These are phyloP conservation scores for Drosophila phalerata DNA, from an alignment of 2,888 invertebrate genomes.

Conservation along the genomic window DNA sequence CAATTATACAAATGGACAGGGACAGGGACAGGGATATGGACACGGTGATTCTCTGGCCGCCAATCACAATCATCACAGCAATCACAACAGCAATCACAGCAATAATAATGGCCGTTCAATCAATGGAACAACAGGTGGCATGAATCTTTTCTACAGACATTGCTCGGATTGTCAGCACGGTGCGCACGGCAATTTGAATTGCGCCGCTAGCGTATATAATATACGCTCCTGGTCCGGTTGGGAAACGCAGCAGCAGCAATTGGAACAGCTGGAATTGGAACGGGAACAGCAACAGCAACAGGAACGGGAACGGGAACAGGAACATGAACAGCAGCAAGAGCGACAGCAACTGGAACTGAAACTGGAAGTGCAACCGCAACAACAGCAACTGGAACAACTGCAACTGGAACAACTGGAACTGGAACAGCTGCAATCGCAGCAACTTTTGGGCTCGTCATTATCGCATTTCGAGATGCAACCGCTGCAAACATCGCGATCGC, in stretches of 20 bases:
- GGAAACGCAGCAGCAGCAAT: slow-evolving; percentile 15
- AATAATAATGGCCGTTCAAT: not conserved
- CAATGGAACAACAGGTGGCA: not conserved
- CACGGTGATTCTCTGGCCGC: slow-evolving; percentile 22
- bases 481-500: slow-evolving; percentile 12
- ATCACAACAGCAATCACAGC: not conserved
- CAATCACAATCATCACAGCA: not conserved
- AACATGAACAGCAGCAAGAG: not conserved
- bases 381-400: not conserved
- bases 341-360: not conserved
- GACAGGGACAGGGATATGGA: slow-evolving; percentile 9
- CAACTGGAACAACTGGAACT: slow-evolving; percentile 2
- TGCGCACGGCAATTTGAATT: slow-evolving; percentile 5
- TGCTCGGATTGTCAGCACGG: slow-evolving; percentile 14
- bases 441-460: not conserved
- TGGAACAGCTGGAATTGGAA: not conserved
- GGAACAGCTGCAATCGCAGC: not conserved
- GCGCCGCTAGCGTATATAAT: not conserved
- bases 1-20: slow-evolving; percentile 9
- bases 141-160: slow-evolving; percentile 18
- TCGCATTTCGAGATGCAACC: slow-evolving; percentile 2
- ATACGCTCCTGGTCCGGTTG: slow-evolving; percentile 27
- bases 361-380: not conserved
- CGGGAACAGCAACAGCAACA: slow-evolving; percentile 3
- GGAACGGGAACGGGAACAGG: slow-evolving; percentile 5